Evolutionary conservation across 1,140 invertebrate genomes (phyloP).

Genomic region (Brachionus asplanchnoidis): DNA sequence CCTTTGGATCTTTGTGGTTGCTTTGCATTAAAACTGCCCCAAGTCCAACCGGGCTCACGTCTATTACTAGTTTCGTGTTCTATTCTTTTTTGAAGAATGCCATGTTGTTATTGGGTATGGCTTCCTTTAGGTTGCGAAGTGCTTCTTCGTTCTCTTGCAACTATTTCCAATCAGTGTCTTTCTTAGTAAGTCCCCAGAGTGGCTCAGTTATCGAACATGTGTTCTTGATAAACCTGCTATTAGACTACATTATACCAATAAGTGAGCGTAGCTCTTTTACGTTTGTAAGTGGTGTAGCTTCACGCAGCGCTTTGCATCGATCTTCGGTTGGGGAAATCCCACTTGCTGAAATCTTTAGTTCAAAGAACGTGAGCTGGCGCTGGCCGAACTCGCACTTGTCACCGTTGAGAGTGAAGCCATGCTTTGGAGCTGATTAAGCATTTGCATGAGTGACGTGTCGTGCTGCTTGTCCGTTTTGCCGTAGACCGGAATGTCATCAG

Average conservation of each 20-base stretch:
- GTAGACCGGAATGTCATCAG: constrained; percentile 48
- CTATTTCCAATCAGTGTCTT: no score
- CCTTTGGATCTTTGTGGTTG: no score
- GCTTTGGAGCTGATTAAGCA: constrained; percentile 43
- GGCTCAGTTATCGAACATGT: not conserved
- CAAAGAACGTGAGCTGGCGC: constrained; percentile 48
- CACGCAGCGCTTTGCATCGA: constrained; percentile 37
- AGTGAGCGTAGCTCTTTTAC: constrained; percentile 38
- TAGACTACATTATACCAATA: not conserved
- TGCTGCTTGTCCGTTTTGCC: constrained; percentile 44
- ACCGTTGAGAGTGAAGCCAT: constrained; percentile 48
- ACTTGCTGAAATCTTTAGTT: constrained; percentile 46
- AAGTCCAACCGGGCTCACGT: no score
- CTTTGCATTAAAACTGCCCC: no score
- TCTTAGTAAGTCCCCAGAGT: no score
- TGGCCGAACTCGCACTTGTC: constrained; percentile 52
- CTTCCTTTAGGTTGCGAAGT: no score
- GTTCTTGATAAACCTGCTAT: constrained; percentile 1
- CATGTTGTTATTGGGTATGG: no score
- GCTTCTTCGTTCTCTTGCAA: no score
- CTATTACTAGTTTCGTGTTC: no score
- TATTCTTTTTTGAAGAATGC: no score
- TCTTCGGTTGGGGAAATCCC: constrained; percentile 43
- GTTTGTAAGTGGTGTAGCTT: constrained; percentile 40
- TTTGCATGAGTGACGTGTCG: constrained; percentile 44